These are phyloP conservation scores for Eufriesea mexicana DNA, from an alignment of 1,140 invertebrate genomes.

Conservation along the genomic window DNA sequence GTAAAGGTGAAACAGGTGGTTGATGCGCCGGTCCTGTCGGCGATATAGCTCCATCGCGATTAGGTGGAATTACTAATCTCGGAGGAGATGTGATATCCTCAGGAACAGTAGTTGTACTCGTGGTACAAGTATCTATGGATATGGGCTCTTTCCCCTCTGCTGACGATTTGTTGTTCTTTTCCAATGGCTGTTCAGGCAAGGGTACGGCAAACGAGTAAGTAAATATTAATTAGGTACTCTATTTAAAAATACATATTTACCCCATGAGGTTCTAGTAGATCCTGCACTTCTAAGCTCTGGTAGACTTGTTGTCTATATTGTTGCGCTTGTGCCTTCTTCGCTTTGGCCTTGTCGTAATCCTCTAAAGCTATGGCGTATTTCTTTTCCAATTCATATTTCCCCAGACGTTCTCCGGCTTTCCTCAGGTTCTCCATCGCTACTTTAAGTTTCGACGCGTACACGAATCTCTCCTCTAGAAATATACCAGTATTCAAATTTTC, in stretches of 20 bases:
- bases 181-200: constrained; percentile 73
- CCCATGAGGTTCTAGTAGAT: constrained; percentile 91
- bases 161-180: constrained; percentile 81
- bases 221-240: background rate
- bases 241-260: constrained; percentile 78
- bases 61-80: constrained; percentile 75
- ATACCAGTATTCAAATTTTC: background rate
- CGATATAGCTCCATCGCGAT: constrained; percentile 76
- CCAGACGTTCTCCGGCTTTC: constrained; percentile 93
- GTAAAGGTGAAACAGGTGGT: constrained; percentile 82
- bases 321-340: constrained; percentile 95
- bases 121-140: constrained; percentile 62
- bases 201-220: background rate
- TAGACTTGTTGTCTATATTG: constrained; percentile 89
- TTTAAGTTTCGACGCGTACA: constrained; percentile 95
- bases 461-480: constrained; percentile 91
- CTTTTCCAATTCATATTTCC: constrained; percentile 95
- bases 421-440: constrained; percentile 91
- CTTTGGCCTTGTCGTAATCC: constrained; percentile 94
- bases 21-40: constrained; percentile 76
- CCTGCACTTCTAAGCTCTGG: constrained; percentile 86
- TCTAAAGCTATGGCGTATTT: constrained; percentile 94
- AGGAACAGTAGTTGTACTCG: constrained; percentile 49
- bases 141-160: constrained; percentile 73
- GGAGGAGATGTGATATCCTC: constrained; percentile 74